Evolutionary conservation across 2,113 vertebrate genomes (phyloP), one percentile per base, ranked within the genome.

Genomic region (Ammodytes marinus): DNA sequence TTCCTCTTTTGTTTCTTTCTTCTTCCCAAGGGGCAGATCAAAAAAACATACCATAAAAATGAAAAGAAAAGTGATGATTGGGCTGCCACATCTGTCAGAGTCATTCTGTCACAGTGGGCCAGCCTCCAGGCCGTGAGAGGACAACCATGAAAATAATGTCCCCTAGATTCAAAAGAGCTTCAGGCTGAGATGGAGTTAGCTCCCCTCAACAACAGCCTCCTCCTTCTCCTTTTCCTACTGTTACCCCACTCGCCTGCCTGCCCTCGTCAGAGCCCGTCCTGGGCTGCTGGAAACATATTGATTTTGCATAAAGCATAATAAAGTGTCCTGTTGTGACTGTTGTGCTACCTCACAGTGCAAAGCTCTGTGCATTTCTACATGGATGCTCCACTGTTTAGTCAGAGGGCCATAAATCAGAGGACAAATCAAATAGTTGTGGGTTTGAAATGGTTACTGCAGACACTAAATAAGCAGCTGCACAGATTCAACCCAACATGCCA

Each of bases 251-350:
- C 69, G 15, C 19, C 50, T 17, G 53, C 69, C 66, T 80, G 53
- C 27, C 60, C 74, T 85, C 55, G 50, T 14, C 37, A 12, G 40
- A 87, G 79, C 46, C 40, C 14, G 54, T 49, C 2, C 52, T 54
- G 46, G 58, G 67, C 79, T 60, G 84, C 79, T 58, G 59, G 74
- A 82, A 88, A 74, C 81, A 79, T 90, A 93, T 90, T 80, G 93
- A 94, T 93, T 92, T 83, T 74, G 83, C 88, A 93, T 92, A 86
- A 87, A 91, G 84, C 77, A 89, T 85, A 92, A 93, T 93, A 80
- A 92, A 90, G 88, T 80, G 82, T 87, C 79, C 84, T 83, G 89
- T 84, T 83, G 82, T 79, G 85, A 77, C 83, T 19, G 59, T 57
- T 76, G 86, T 82, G 69, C 66, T 54, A 82, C 77, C 69, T 60